Evolutionary conservation across 2,113 vertebrate genomes (phyloP), one percentile per base, ranked within the genome.

Genomic region (Phalacrocorax aristotelis): DNA sequence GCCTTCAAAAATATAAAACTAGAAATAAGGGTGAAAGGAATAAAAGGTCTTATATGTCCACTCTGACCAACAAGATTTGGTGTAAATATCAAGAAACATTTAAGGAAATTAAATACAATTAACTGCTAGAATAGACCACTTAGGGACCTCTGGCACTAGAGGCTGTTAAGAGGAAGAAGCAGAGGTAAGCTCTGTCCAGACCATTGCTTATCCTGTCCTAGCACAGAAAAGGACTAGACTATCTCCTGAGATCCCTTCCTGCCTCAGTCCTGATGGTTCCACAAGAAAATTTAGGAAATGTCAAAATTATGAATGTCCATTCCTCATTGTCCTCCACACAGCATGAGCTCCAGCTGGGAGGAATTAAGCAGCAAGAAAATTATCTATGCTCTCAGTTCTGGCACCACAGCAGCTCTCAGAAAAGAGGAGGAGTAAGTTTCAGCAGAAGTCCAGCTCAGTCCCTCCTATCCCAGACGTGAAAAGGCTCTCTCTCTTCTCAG

Each of bases 311-410:
- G 2, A 1, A 0, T 87, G 77, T 54, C 32, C 44, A 2, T 74
- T 54, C 82, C 68, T 93, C 58, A 74, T 70, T 96, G 91, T 80
- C 70, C 66, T 90, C 71, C 54, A 68, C 84, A 32, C 27, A 95
- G 52, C 82, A 66, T 3, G 49, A 93, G 49, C 34, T 60, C 58
- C 93, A 96, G 82, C 62, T 95, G 90, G 49, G 40, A 93, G 65
- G 74, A 94, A 77, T 94, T 94, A 91, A 83, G 21, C 29, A 68
- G 57, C 70, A 90, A 76, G 84, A 72, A 90, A 93, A 90, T 76
- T 44, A 60, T 91, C 89, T 91, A 49, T 90, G 48, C 46, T 86
- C 21, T 94, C 52, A 68, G 66, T 49, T 21, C 66, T 87, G 87
- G 62, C 81, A 91, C 7, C 49, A 36, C 22, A 91, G 69, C 54